Evolutionary conservation across 2,888 invertebrate genomes (phyloP), one percentile per base, ranked within the genome.

Genomic region (Thecophora atra): DNA sequence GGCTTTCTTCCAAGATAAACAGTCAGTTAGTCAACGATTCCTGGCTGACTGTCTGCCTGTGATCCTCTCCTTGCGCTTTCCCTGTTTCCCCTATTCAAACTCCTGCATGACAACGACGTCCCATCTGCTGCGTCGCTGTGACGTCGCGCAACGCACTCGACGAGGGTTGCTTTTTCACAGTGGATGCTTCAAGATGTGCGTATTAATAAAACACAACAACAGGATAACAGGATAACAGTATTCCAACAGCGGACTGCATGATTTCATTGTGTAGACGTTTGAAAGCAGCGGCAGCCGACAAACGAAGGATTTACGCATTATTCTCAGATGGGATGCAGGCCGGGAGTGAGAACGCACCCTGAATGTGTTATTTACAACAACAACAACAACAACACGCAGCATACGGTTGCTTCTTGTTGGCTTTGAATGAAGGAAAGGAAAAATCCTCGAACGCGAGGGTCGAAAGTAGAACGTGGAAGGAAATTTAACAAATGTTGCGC

Each of bases 231-330:
- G 15, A 47, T 17, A 47, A 11, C 1, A 47, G 47, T 47, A 47
- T 47, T 47, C 47, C 47, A 47, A 47, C n/a, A 1, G 1, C 47
- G 47, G 47, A 15, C 47, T 47, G 47, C 47, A 47, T 47, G 47
- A 47, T 15, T 47, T 47, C n/a, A n/a, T 44, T 44, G 44, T 44
- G 13, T 15, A 15, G 47, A 47, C 11, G 17, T 47, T 5, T 47
- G 15, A 47, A 47, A 47, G n/a, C n/a, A n/a, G n/a, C 47, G 13
- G 17, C 47, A 47, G 47, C 47, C 47, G 47, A 15, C 47, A n/a
- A 60, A 28, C 28, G 24, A 60, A 30, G 30, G 30, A 28, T 60
- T 60, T 64, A 64, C 64, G 64, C 64, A 64, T 64, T 64, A 64
- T 64, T 64, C 64, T 64, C 64, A 21, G 37, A 64, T 42, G 64